Evolutionary conservation across 2,113 vertebrate species (phyloP).

Genomic region (Scortum barcoo): DNA sequence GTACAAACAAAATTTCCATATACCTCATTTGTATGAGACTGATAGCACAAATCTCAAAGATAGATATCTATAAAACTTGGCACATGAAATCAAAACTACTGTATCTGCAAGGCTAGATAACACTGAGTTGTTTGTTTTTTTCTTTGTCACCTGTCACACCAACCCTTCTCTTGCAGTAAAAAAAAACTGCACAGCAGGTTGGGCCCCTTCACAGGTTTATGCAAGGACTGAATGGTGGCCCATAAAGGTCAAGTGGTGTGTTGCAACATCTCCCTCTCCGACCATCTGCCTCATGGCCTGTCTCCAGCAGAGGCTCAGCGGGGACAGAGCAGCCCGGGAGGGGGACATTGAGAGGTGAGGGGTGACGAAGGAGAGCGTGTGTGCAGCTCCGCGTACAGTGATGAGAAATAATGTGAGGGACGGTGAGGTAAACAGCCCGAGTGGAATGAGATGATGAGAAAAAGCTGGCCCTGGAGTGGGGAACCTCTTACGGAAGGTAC

Average conservation of each 20-base stretch:
- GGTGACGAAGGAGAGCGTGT: background rate
- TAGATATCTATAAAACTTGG: background rate
- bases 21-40: background rate
- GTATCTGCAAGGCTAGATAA: background rate
- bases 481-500: constrained; percentile 19
- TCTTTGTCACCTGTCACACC: background rate
- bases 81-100: background rate
- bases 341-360: constrained; percentile 1
- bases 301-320: constrained; percentile 43
- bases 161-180: constrained; percentile 8
- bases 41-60: background rate
- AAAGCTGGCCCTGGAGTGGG: constrained; percentile 22
- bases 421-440: constrained; percentile 47
- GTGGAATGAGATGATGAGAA: constrained; percentile 47
- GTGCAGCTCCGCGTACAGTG: constrained; percentile 8
- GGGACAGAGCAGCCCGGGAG: constrained; percentile 7
- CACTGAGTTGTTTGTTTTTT: background rate
- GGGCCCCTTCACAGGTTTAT: constrained; percentile 19
- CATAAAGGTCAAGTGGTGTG: constrained; percentile 51
- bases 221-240: background rate
- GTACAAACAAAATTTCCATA: background rate
- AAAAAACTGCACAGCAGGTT: constrained; percentile 20
- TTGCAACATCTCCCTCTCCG: constrained; percentile 50
- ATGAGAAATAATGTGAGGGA: constrained; percentile 46
- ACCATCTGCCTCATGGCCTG: constrained; percentile 45